phyloP scores from a whole-genome alignment of 2,888 invertebrate species.

The Heliconius aoede region DNA sequence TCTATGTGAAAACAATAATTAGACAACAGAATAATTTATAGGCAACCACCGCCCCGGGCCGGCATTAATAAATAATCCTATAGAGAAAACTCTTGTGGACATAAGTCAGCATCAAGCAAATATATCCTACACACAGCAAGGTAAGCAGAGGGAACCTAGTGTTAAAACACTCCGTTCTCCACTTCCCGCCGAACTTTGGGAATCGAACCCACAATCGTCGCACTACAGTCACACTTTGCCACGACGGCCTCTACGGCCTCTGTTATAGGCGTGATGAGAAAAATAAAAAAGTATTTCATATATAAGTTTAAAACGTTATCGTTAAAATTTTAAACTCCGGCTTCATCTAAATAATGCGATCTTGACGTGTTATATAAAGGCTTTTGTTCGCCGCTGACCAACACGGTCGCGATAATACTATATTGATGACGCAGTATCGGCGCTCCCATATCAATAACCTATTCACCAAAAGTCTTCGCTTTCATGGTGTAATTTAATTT shows the following conservation, averaged over 20 bases:
- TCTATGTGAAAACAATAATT: too few relatives aligned
- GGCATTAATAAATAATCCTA: too few relatives aligned
- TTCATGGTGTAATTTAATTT: slow-evolving; percentile 78
- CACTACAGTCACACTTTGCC: too few relatives aligned
- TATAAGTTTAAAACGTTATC: slow-evolving; percentile 25
- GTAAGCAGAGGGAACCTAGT: too few relatives aligned
- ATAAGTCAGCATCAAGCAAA: too few relatives aligned
- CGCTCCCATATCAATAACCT: slow-evolving; percentile 78
- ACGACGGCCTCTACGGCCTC: not conserved
- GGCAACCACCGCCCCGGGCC: too few relatives aligned
- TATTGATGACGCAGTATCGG: slow-evolving; percentile 71
- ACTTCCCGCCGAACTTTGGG: too few relatives aligned
- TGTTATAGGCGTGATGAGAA: not conserved
- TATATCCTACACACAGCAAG: too few relatives aligned
- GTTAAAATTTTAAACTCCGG: slow-evolving; percentile 45
- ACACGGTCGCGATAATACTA: slow-evolving; percentile 55
- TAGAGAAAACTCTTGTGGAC: too few relatives aligned
- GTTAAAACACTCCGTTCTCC: too few relatives aligned
- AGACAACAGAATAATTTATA: too few relatives aligned
- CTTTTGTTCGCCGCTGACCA: slow-evolving; percentile 60
- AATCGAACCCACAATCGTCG: too few relatives aligned
- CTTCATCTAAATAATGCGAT: slow-evolving; percentile 46
- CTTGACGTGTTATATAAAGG: slow-evolving; percentile 56
- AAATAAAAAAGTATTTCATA: not conserved
- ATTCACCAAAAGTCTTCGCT: slow-evolving; percentile 74